phyloP scores from a whole-genome alignment of 2,113 vertebrate species.

The Nanger granti region DNA sequence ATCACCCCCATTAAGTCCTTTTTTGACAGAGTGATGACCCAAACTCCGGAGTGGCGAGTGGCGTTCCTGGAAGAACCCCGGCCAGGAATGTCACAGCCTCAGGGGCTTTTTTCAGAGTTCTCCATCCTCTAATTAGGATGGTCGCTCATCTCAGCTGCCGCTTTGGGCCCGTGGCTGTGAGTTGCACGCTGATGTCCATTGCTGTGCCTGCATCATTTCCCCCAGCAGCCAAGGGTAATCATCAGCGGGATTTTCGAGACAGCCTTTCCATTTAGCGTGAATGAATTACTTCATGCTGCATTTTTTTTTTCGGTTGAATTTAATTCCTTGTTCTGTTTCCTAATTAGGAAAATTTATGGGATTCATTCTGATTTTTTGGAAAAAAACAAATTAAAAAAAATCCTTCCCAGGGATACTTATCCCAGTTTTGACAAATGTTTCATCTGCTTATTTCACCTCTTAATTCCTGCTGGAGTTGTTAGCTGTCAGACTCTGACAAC shows the following conservation, averaged over 20 bases:
- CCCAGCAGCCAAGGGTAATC: conserved; percentile 49
- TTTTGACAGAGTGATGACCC: not conserved
- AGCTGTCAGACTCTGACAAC: conserved; percentile 40
- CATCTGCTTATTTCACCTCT: conserved; percentile 45
- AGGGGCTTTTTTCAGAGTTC: conserved; percentile 46
- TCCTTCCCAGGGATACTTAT: conserved; percentile 58
- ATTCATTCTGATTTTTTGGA: conserved; percentile 54
- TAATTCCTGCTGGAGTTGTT: conserved; percentile 51
- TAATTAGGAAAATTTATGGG: conserved; percentile 52
- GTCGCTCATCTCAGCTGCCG: conserved; percentile 67
- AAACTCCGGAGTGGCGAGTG: conserved; percentile 17
- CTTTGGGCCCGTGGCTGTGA: conserved; percentile 59
- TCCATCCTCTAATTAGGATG: conserved; percentile 62
- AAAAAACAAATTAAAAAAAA: not conserved
- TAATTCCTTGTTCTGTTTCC: conserved; percentile 51
- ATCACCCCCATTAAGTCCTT: not conserved
- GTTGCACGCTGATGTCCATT: conserved; percentile 64
- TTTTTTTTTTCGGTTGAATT: conserved; percentile 24
- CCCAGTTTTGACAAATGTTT: conserved; percentile 26
- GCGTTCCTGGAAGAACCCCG: conserved; percentile 51
- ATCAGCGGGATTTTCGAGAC: conserved; percentile 59
- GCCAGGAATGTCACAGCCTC: conserved; percentile 50
- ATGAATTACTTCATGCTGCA: conserved; percentile 35
- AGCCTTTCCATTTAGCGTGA: conserved; percentile 29
- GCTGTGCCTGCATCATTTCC: conserved; percentile 59